Evolutionary conservation across 2,797 vertebrate species (phyloP).

Genomic region (Pterois miles): DNA sequence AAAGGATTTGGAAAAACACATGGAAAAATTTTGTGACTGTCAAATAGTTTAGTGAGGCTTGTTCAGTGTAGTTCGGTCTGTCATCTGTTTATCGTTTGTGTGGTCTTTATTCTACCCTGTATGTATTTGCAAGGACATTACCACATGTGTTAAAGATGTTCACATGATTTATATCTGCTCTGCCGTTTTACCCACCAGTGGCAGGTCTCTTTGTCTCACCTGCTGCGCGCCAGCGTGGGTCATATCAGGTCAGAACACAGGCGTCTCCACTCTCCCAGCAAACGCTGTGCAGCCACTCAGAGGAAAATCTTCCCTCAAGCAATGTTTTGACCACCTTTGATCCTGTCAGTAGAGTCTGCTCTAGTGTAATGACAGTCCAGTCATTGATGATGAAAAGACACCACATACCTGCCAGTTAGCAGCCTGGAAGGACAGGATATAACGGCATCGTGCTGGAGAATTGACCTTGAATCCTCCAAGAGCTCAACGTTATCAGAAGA

Average conservation of each 20-base stretch:
- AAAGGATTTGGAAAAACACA: slow-evolving; percentile 19
- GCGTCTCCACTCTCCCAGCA: slow-evolving; percentile 12
- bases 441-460: neutral
- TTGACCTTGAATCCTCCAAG: slow-evolving; percentile 28
- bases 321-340: neutral
- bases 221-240: neutral
- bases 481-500: neutral
- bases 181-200: slow-evolving; percentile 13
- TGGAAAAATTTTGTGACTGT: slow-evolving; percentile 34
- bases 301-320: slow-evolving; percentile 7
- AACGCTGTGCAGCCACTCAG: neutral
- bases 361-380: neutral
- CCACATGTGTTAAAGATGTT: neutral
- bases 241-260: slow-evolving; percentile 28
- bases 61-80: slow-evolving; percentile 1
- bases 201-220: neutral
- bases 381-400: slow-evolving; percentile 30
- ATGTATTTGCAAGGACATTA: neutral
- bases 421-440: slow-evolving; percentile 3
- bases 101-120: neutral
- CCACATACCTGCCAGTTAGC: slow-evolving; percentile 42
- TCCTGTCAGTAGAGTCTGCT: slow-evolving; percentile 11
- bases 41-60: slow-evolving; percentile 6
- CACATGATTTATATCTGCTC: slow-evolving; percentile 5
- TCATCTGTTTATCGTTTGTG: slow-evolving; percentile 8